These are phyloP conservation scores for Platysteira castanea DNA, from an alignment of 2,113 vertebrate species.

Conservation along the genomic window DNA sequence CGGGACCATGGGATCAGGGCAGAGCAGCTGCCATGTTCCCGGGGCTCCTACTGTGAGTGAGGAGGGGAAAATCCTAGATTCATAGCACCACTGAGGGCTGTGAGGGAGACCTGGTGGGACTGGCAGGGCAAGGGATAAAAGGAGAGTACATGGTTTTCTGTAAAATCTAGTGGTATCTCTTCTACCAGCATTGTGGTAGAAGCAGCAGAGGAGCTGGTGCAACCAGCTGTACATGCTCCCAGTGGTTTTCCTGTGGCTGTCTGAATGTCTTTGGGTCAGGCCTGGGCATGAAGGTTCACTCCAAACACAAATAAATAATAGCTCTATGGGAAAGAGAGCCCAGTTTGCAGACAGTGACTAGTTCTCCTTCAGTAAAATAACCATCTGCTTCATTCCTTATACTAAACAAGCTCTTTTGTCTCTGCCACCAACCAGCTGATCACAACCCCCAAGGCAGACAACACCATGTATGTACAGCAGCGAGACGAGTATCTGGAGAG, in stretches of 20 bases:
- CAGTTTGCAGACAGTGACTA: neutral
- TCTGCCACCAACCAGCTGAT: conserved; percentile 81
- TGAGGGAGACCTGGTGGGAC: neutral
- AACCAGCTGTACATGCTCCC: neutral
- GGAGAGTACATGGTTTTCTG: neutral
- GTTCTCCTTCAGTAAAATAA: neutral
- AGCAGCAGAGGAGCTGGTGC: neutral
- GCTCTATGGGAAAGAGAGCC: neutral
- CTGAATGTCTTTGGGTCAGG: neutral
- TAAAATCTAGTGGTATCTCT: neutral
- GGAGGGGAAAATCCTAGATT: neutral
- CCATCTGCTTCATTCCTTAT: neutral
- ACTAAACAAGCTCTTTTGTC: conserved; percentile 45
- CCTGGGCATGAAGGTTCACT: neutral
- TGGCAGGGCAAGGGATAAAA: neutral
- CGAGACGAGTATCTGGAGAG: conserved; percentile 94
- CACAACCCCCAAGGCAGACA: conserved; percentile 85
- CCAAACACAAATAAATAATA: neutral
- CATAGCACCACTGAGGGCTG: neutral
- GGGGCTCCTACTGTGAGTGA: neutral
- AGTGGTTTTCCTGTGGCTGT: neutral
- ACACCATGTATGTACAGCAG: conserved; percentile 92
- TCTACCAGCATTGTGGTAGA: neutral
- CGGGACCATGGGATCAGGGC: neutral
- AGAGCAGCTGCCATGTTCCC: neutral